Evolutionary conservation across 2,797 vertebrate species (phyloP), one percentile per base, ranked within the genome.

Genomic region (Pempheris klunzingeri): DNA sequence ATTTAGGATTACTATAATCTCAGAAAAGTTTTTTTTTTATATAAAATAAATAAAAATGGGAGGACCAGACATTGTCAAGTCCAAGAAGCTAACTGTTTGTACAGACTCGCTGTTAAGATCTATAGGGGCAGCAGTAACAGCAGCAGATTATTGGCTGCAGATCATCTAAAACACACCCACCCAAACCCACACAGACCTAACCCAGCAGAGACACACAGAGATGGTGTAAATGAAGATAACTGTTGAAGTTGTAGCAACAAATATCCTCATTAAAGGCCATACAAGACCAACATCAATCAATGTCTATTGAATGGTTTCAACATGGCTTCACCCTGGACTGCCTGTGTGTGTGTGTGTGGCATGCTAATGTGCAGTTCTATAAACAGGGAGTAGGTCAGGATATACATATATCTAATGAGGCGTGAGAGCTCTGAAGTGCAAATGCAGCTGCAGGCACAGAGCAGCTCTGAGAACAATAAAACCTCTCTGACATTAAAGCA

Each of bases 351-450:
- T 32, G 44, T 17, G 30, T 64, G 62, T 22, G 32, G 0, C 64
- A 59, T 59, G 65, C 44, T 53, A 49, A 52, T 70, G 54, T 39
- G 3, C 10, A 3, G 9, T 28, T 70, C 64, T 65, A 24, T 62
- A 55, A 76, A 64, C 39, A 63, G 30, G 44, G 60, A 67, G 55
- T 39, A 68, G 66, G 74, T 84, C 57, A 39, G 61, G 12, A 67
- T 47, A 54, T 14, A 71, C 60, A 67, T 54, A 66, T 36, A 64
- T 73, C 20, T 61, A 72, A 76, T 70, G 60, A 77, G 39, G 54
- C 32, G 0, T 47, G 65, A 69, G 58, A 43, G 69, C 80, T 76
- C 52, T 73, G 72, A 77, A 73, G 68, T 73, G 60, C 58, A 79
- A 77, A 76, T 52, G 49, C 13, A 14, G 54, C 67, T 76, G 44